Base-by-base conservation (phyloP, 1,140 invertebrate genomes). In the Macrobrachium rosenbergii region DNA sequence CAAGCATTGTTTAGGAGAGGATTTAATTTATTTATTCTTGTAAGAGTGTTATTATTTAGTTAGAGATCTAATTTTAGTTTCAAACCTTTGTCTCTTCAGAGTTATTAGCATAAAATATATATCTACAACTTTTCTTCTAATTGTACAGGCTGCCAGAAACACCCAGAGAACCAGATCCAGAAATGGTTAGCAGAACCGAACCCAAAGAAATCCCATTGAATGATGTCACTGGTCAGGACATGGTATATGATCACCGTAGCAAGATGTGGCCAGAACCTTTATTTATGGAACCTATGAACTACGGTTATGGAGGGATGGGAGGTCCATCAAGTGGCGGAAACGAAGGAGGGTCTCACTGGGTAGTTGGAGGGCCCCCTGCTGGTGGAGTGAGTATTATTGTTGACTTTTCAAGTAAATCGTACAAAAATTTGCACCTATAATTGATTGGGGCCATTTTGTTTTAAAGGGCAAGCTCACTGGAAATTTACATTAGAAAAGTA, bases 191-290 rank as follows among this genome's bases (percentile, higher is more conserved):
- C 14, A 94, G 94, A 76, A 93, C 94, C 2, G 96, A 97, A 91
- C 95, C 96, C 3, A 95, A 95, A 88, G 92, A 94, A 11, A 98
- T 99, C 92, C 97, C 97, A 8, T 92, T 98, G 77, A 96, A 98
- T 88, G 97, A 98, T 93, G 93, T 96, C 0, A 95, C 95, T 0
- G 96, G 95, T 2, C 96, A 95, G 91, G 96, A 96, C 90, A 96
- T 94, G 88, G 94, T 96, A 28, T 95, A 95, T 90, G 96, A 96
- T 91, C 95, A 95, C 90, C 94, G 94, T 88, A 93, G 92, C 72
- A 93, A 94, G 90, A 94, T 95, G 5, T 97, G 96, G 96, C 96
- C 96, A 2, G 96, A 96, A 91, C 96, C 96, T n/a, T n/a, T 83
- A 23, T 45, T 83, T 16, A 83, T 11, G 14, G 81, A 83, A 17